Evolutionary conservation across 2,888 invertebrate genomes (phyloP), one percentile per base, ranked within the genome.

Genomic region (Caenorhabditis parvicauda): DNA sequence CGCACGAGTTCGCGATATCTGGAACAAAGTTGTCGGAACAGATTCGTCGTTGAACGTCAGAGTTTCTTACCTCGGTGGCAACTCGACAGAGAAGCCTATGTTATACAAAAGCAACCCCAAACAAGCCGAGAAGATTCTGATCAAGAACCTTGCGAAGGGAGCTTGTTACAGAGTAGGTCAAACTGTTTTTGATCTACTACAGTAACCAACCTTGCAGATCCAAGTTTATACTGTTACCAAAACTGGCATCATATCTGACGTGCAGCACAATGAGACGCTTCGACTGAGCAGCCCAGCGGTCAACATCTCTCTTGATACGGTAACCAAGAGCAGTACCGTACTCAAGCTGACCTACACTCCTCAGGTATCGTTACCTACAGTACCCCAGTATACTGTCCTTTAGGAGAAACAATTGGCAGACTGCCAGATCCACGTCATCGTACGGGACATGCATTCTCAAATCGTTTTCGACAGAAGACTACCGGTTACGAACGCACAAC

Each of bases 211-310:
- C 24, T 54, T 62, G 24, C 42, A 72, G 73, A 58, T 76, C 9
- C 74, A 75, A 54, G 54, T 79, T 5, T 79, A 77, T 63, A 79
- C 79, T 6, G 80, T 79, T 0, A 79, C 79, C 1, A 70, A 70
- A 35, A 73, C 77, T 3, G 79, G 79, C 24, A 79, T 79, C 43
- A 75, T 80, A 7, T 80, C 80, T 4, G 71, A 74, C 25, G 54
- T 66, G 9, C 62, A 73, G 6, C 70, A 71, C 51, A 74, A 76
- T 48, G 70, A 76, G 50, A 67, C 64, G 28, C 59, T 71, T 25
- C 57, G 79, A 27, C 68, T 77, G 47, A 57, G 65, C 9, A 64
- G 76, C 4, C 77, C 79, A 1, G 54, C 74, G 2, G 66, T 79
- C 6, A 71, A 75, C 37, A 55, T 77, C 0, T 58, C 65, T 6